These are phyloP conservation scores for Xerus inauris DNA, from an alignment of 2,113 vertebrate genomes.

Conservation along the genomic window DNA sequence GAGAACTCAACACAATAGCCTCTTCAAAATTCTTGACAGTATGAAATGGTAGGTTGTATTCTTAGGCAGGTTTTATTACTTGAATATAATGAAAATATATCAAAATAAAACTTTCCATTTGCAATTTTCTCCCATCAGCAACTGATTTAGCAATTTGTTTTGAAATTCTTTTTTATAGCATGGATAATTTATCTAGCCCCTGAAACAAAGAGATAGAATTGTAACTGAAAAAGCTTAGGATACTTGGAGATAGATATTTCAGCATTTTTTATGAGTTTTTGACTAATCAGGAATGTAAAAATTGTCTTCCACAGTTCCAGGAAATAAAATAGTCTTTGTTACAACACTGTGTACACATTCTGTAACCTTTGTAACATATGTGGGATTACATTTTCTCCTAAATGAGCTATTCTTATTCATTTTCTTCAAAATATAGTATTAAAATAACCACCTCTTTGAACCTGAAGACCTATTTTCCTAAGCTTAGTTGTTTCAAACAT, in stretches of 20 bases:
- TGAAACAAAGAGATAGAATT: conserved; percentile 62
- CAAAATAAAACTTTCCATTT: conserved; percentile 58
- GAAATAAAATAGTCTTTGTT: conserved; percentile 40
- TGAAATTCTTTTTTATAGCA: conserved; percentile 57
- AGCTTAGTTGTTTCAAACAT: conserved; percentile 51
- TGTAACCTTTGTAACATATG: conserved; percentile 52
- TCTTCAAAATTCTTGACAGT: conserved; percentile 54
- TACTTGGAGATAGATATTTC: conserved; percentile 50
- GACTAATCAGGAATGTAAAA: conserved; percentile 50
- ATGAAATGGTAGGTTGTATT: conserved; percentile 29
- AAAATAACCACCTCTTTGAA: conserved; percentile 58
- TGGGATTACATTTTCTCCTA: conserved; percentile 60
- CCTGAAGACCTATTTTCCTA: conserved; percentile 15
- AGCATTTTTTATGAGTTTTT: conserved; percentile 59
- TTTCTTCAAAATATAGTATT: conserved; percentile 54
- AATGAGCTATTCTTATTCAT: conserved; percentile 72
- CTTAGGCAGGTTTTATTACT: conserved; percentile 54
- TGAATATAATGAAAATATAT: conserved; percentile 61
- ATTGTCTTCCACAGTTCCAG: not conserved
- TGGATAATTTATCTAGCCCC: conserved; percentile 51
- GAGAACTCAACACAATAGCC: conserved; percentile 15
- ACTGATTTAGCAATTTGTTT: conserved; percentile 64
- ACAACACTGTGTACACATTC: not conserved
- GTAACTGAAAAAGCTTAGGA: conserved; percentile 33
- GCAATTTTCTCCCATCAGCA: conserved; percentile 62